Base-by-base conservation (phyloP, 2,797 vertebrate genomes). In the Anas georgica region DNA sequence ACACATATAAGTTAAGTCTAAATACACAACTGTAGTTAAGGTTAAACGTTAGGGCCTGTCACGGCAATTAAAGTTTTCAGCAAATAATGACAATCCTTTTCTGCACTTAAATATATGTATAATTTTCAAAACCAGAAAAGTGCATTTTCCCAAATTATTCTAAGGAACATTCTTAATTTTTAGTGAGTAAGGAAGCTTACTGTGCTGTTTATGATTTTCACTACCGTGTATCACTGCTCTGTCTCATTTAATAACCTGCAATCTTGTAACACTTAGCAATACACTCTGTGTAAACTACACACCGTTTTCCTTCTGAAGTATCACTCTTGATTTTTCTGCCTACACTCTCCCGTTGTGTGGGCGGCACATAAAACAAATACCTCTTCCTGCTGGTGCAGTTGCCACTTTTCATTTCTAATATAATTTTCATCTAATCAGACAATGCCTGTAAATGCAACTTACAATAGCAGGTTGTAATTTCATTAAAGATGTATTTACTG, bases 401-500 rank as follows among this genome's bases (percentile, higher is more conserved):
- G 66, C 68, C 88, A 94, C 84, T 96, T 94, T 94, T 90, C 91
- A 94, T 96, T 95, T 90, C 95, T 60, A 88, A 72, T n/a, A 82
- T 88, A 97, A 91, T 83, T 95, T 76, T 85, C 62, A 91, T 94
- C 90, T 96, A 97, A 95, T 95, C 79, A 96, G 83, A 95, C 94
- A 96, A 81, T 79, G 48, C 48, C 90, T 94, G 59, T 79, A 95
- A 93, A 90, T 66, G 86, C 41, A 97, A 90, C 66, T 94, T 76
- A 90, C 39, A 93, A 95, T 55, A 79, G 72, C 90, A 97, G 97
- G 94, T 90, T 97, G 94, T 97, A 97, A 98, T 97, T 98, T 98
- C 97, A 98, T 98, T 98, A 97, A 98, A 97, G 96, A 97, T 95
- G 94, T 96, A 97, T 98, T 98, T 98, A 97, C 97, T 98, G 97